Conservation (phyloP, 2,113 vertebrate species). For the Brachypteracias leptosomus region DNA sequence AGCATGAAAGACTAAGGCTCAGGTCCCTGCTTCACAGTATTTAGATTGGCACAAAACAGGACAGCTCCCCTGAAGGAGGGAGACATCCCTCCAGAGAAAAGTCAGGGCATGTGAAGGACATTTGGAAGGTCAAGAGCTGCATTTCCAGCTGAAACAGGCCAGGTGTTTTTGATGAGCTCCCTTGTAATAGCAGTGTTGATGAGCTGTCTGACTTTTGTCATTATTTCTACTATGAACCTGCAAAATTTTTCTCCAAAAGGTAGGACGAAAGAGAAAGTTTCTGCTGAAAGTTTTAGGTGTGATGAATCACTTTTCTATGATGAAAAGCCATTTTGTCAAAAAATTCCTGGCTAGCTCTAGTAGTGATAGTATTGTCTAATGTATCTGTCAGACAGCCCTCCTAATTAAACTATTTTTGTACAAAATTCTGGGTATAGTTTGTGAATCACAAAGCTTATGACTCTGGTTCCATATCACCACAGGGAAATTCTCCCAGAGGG, state of each 20-base stretch:
- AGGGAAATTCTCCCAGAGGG: constrained; percentile 5
- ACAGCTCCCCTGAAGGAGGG: background rate
- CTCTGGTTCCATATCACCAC: background rate
- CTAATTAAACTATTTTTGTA: constrained; percentile 37
- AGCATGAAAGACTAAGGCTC: background rate
- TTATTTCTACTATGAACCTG: background rate
- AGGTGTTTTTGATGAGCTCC: background rate
- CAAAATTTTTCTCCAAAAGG: background rate
- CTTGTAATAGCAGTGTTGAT: background rate
- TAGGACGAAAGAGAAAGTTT: background rate
- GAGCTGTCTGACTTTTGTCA: background rate
- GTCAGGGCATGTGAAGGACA: fast-evolving
- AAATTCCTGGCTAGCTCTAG: background rate
- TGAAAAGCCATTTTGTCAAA: constrained; percentile 24
- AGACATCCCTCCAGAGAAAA: background rate
- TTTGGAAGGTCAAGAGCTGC: background rate
- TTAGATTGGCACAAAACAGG: background rate
- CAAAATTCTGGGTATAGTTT: background rate
- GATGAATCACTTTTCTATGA: background rate
- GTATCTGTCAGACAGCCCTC: constrained; percentile 7
- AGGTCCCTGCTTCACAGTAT: background rate
- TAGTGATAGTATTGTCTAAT: background rate
- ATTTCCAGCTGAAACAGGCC: background rate
- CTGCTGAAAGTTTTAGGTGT: background rate
- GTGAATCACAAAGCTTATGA: constrained; percentile 33